A percentile compares a stretch with the other conserved stretches of the same genome.
Conservation (phyloP, 2,888 invertebrate genomes). For the Agonopterix subpropinquella region DNA sequence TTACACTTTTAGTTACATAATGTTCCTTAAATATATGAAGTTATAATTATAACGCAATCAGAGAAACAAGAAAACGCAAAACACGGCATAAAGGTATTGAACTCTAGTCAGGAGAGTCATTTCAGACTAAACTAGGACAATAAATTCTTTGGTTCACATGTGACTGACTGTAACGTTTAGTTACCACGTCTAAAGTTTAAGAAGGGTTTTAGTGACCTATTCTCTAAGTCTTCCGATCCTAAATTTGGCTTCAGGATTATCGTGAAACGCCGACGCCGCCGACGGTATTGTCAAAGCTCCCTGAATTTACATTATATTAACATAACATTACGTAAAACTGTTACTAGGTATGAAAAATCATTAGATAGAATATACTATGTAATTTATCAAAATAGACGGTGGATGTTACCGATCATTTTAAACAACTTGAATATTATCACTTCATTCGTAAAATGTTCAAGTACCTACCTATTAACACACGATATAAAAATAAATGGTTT, state of each 20-base stretch:
- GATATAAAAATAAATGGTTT: constrained; percentile 57
- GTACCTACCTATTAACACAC: constrained; percentile 48
- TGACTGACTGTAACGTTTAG: background rate
- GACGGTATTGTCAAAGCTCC: constrained; percentile 22
- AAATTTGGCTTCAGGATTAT: constrained; percentile 43
- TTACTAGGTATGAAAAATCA: constrained; percentile 13
- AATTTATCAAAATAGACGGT: constrained; percentile 39
- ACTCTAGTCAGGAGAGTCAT: constrained; percentile 19
- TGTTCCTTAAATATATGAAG: background rate
- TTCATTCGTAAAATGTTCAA: constrained; percentile 57
- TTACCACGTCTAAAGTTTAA: constrained; percentile 7
- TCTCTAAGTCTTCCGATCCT: constrained; percentile 57
- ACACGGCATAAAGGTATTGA: too few species aligned
- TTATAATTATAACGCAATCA: too few species aligned
- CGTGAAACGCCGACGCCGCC: constrained; percentile 18
- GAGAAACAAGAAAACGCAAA: background rate
- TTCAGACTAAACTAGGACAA: constrained; percentile 73
- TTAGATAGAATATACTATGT: constrained; percentile 21
- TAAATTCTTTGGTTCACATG: constrained; percentile 54
- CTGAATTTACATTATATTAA: constrained; percentile 24
- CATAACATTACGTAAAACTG: constrained; percentile 22
- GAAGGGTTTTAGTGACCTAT: constrained; percentile 12
- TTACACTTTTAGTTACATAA: constrained; percentile 5
- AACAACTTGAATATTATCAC: constrained; percentile 63
- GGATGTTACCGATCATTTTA: constrained; percentile 40